Conservation (phyloP, 1,140 invertebrate species). For the Panagrolaimus sp. region DNA sequence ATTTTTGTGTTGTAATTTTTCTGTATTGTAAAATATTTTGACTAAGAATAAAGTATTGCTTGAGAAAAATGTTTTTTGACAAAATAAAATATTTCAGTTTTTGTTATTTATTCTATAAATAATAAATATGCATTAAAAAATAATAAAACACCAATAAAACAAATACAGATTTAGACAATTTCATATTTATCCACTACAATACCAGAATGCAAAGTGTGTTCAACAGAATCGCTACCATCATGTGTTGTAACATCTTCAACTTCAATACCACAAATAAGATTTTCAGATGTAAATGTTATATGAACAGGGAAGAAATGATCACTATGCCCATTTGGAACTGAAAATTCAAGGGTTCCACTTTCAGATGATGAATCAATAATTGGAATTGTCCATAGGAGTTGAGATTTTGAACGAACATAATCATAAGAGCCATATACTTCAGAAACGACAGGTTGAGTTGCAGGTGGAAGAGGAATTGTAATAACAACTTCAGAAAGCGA, state of each 20-base stretch:
- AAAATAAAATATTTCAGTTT: too few relatives aligned
- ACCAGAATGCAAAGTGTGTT: constrained; percentile 76
- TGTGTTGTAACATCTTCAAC: constrained; percentile 72
- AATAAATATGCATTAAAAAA: constrained; percentile 12
- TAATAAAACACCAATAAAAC: too few relatives aligned
- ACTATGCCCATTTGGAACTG: constrained; percentile 70
- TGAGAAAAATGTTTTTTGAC: too few relatives aligned
- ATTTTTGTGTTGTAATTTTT: too few relatives aligned
- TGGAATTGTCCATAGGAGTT: constrained; percentile 79
- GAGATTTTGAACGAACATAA: constrained; percentile 75
- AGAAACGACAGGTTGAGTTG: constrained; percentile 72
- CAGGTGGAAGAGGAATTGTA: constrained; percentile 76
- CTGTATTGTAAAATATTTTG: too few relatives aligned
- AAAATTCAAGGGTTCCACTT: constrained; percentile 85
- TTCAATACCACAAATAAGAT: constrained; percentile 78
- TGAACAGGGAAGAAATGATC: constrained; percentile 87
- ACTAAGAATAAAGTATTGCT: too few relatives aligned
- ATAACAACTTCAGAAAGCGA: constrained; percentile 85
- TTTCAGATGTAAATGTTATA: constrained; percentile 78
- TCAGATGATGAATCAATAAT: constrained; percentile 79
- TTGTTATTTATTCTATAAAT: neutral
- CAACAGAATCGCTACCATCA: constrained; percentile 74
- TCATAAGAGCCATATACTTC: constrained; percentile 91
- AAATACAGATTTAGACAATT: constrained; percentile 64
- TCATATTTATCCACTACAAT: constrained; percentile 88